Conservation (phyloP, 2,113 vertebrate species). For the Gallinago media region DNA sequence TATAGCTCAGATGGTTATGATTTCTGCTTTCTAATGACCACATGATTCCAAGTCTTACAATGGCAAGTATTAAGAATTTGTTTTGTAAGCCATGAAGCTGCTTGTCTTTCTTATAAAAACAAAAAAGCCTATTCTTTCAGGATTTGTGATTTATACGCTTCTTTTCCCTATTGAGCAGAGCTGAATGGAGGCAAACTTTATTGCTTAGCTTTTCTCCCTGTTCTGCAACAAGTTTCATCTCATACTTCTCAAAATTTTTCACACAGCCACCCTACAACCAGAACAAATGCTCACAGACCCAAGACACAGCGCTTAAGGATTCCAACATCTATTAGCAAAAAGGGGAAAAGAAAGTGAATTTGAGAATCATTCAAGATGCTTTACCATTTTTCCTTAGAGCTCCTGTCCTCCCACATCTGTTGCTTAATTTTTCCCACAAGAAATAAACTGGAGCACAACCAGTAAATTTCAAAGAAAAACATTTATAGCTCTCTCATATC, state of each 20-base stretch:
- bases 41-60: neutral
- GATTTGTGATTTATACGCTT: neutral
- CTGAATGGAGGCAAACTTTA: neutral
- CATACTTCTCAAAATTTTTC: neutral
- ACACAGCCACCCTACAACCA: neutral
- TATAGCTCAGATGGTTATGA: neutral
- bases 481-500: neutral
- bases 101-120: neutral
- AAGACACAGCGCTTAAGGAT: neutral
- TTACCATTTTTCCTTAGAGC: neutral
- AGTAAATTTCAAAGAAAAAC: slow-evolving; percentile 43
- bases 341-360: neutral
- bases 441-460: neutral
- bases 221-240: neutral
- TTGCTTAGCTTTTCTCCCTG: neutral
- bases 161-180: neutral
- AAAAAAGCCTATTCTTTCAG: neutral
- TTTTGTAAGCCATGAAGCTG: neutral
- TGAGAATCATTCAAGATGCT: neutral
- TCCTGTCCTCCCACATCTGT: neutral
- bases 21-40: neutral
- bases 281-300: neutral
- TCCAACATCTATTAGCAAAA: neutral
- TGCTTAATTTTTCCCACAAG: slow-evolving; percentile 29
- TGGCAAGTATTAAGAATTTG: neutral